Percentiles rank a stretch among this genome's conserved stretches.
phyloP scores from a whole-genome alignment of 2,113 vertebrate genomes.

The Rhinolophus sinicus region DNA sequence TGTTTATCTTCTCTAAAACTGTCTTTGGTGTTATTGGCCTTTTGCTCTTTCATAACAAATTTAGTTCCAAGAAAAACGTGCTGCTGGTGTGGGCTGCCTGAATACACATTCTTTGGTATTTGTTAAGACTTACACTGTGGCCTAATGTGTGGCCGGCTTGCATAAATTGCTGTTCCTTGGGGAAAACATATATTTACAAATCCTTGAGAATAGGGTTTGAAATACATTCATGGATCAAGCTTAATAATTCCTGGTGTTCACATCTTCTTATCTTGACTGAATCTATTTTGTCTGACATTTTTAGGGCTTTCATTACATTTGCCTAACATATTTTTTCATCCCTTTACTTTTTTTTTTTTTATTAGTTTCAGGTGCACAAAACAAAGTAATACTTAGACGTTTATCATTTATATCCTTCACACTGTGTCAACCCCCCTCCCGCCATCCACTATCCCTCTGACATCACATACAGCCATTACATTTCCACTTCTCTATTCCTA shows the following conservation, averaged over 20 bases:
- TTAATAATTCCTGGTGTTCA: not conserved
- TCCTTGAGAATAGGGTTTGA: not conserved
- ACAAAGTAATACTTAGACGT: no score
- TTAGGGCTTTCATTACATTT: not conserved
- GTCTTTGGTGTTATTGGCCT: not conserved
- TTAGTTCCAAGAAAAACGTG: not conserved
- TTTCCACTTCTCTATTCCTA: no score
- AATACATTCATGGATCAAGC: not conserved
- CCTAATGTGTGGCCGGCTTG: not conserved
- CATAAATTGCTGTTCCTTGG: not conserved
- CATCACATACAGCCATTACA: no score
- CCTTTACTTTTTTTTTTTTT: not conserved
- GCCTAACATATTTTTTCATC: not conserved
- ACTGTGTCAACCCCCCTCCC: no score
- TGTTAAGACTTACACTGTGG: not conserved
- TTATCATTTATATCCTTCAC: no score
- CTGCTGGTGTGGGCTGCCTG: not conserved
- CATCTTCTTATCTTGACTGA: not conserved
- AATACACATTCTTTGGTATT: not conserved
- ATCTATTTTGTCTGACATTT: not conserved
- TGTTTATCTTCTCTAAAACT: not conserved
- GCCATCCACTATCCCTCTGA: no score
- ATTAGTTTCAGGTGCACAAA: no score
- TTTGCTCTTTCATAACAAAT: not conserved
- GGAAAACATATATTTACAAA: not conserved